Evolutionary conservation across 2,888 invertebrate species (phyloP), one percentile per base, ranked within the genome.

Genomic region (Hymenopus coronatus): DNA sequence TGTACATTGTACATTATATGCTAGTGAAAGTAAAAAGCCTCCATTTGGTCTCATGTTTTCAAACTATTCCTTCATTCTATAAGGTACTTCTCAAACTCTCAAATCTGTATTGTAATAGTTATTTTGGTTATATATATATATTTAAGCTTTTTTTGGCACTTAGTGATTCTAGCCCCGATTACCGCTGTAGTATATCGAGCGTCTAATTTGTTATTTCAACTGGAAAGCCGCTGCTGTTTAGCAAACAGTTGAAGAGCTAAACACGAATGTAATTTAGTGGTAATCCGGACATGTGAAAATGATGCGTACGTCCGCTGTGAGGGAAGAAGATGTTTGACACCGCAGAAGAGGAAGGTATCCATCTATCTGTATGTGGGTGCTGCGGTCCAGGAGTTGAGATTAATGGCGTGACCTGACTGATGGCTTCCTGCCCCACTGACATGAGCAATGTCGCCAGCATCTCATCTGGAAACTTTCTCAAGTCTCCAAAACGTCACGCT

Each of bases 391-490:
- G 54, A 70, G 81, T 30, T n/a, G 30, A 88, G 88, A 88, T 88
- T 85, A 88, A 88, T 88, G 33, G 46, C 30, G 54, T 28, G 46
- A 28, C 85, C 82, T 88, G 88, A 88, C 84, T 83, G 88, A 88
- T 88, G 85, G 46, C 85, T 88, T 88, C 88, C 88, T 88, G 88
- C n/a, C 28, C n/a, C 85, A 40, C 27, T n/a, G 28, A 46, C 40
- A 33, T 85, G 85, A n/a, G 85, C 28, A 33, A n/a, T 28, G 27
- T 28, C 28, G 40, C 33, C 83, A 84, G 84, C 88, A 70, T 30
- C 84, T 88, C 84, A 70, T 88, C 82, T 85, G 85, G 40, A 54
- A 88, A 85, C 33, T 70, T 87, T 70, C 87, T 46, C 54, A 70
- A 70, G 54, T 70, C 54, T 70, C 54, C 20, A 70, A 70, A 70